Base-by-base conservation (phyloP, 1,140 invertebrate genomes). In the Bombus sibiricus region DNA sequence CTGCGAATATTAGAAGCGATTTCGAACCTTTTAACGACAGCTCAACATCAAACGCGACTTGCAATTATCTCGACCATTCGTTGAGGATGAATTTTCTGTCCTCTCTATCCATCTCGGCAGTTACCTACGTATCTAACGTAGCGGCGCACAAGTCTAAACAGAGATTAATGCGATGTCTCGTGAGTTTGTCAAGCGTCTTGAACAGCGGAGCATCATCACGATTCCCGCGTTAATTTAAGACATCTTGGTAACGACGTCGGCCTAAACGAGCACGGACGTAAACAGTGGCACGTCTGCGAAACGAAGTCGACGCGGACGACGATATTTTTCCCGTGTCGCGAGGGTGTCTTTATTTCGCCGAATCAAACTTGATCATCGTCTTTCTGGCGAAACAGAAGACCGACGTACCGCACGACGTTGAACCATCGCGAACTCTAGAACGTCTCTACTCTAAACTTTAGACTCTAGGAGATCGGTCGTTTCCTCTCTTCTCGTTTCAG, bases 341-440 rank as follows among this genome's bases (percentile, higher is more conserved):
- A 39, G 47, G 4, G 28, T n/a, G 34, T 28, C 53, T 74, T 43
- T 72, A 74, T 85, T 81, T 66, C 57, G 37, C 25, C 41, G n/a
- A 73, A 85, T 85, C 39, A 68, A 68, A 85, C 43, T 39, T 57
- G 57, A 68, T 85, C 34, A 82, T 76, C 64, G 43, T 71, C 32
- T 83, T 86, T 76, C 72, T 86, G 39, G 2, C 59, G 18, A 53
- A 53, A 22, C 18, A 22, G 47, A 53, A 53, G 47, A 22, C 18
- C 18, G 47, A 75, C 78, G 83, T 66, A 75, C 74, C 59, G 47
- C 47, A 41, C 76, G 39, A 28, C 57, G 77, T 86, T 86, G 72
- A 86, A 81, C 71, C 78, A 37, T 59, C 78, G 64, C 32, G 71
- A 85, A 68, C 71, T 43, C 53, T 81, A 32, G 43, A 68, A 66